Evolutionary conservation across 2,888 invertebrate genomes (phyloP).

Genomic region (Macaria notata): DNA sequence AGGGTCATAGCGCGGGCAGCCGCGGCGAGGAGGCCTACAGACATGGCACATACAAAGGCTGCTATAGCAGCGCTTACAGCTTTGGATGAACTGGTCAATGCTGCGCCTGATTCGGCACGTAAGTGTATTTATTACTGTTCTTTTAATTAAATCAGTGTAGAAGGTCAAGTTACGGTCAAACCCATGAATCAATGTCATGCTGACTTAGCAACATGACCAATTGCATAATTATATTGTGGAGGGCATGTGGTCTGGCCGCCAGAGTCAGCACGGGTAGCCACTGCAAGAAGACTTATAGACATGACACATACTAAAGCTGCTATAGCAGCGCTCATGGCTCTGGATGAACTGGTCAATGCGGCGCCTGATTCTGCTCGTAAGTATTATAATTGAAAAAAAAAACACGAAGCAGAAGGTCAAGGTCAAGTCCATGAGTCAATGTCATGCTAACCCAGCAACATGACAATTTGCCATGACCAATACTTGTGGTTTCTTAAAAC

Average conservation of each 20-base stretch:
- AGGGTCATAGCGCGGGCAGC: slow-evolving; percentile 61
- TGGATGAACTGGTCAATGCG: slow-evolving; percentile 63
- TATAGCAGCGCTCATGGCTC: slow-evolving; percentile 59
- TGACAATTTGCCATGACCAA: too few relatives aligned
- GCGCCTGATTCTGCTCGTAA: slow-evolving; percentile 61
- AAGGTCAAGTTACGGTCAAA: too few relatives aligned
- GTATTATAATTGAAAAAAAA: slow-evolving; percentile 26
- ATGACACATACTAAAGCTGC: slow-evolving; percentile 55
- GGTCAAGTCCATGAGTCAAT: too few relatives aligned
- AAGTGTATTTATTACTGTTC: slow-evolving; percentile 31
- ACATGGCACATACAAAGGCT: slow-evolving; percentile 56
- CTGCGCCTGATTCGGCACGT: slow-evolving; percentile 62
- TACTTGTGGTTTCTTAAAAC: too few relatives aligned
- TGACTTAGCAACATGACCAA: too few relatives aligned
- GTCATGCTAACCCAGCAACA: too few relatives aligned
- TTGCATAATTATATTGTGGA: slow-evolving; percentile 49
- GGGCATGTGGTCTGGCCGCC: slow-evolving; percentile 70
- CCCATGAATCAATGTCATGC: too few relatives aligned
- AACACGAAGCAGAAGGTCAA: too few relatives aligned
- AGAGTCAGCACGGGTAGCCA: slow-evolving; percentile 60
- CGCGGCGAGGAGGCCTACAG: slow-evolving; percentile 47
- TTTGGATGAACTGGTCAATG: slow-evolving; percentile 61
- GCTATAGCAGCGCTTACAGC: slow-evolving; percentile 61
- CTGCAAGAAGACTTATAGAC: slow-evolving; percentile 50
- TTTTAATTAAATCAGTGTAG: too few relatives aligned